Conservation (phyloP, 2,888 invertebrate genomes). For the Ceratothoa steindachneri region DNA sequence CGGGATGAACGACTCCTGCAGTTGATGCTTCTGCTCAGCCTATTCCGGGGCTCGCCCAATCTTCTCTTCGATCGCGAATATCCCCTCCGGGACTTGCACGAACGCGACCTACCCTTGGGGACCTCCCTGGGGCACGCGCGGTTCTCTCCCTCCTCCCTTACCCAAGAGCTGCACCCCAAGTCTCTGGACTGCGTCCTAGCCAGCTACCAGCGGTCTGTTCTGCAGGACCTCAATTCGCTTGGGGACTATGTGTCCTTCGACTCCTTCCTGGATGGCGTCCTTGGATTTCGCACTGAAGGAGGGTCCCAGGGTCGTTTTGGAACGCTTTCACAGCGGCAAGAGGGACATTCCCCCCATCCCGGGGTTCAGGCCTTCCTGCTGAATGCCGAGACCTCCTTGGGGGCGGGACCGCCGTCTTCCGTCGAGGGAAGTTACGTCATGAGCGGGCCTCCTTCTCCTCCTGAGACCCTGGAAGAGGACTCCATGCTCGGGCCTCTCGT, state of each 20-base stretch:
- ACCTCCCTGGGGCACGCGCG: slow-evolving; percentile 30
- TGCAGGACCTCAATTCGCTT: slow-evolving; percentile 30
- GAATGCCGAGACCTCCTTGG: slow-evolving; percentile 30
- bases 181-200: slow-evolving; percentile 28
- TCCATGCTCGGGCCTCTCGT: neutral
- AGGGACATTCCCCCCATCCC: neutral
- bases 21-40: slow-evolving; percentile 28
- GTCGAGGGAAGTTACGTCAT: slow-evolving; percentile 20
- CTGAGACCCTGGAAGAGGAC: neutral
- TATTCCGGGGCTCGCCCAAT: slow-evolving; percentile 31
- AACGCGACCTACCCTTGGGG: slow-evolving; percentile 30
- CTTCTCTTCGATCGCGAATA: slow-evolving; percentile 11
- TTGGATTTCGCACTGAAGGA: no score
- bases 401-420: slow-evolving; percentile 21
- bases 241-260: slow-evolving; percentile 18
- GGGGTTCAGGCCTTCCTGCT: slow-evolving; percentile 29
- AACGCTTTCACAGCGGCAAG: no score
- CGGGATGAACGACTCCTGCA: slow-evolving; percentile 35
- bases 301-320: no score
- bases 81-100: slow-evolving; percentile 20
- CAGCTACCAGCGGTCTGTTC: slow-evolving; percentile 30
- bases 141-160: slow-evolving; percentile 23
- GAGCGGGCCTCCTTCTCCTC: slow-evolving; percentile 14
- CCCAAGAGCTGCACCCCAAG: slow-evolving; percentile 30
- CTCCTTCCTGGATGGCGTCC: neutral